Percentiles rank a stretch among this genome's conserved stretches.
Evolutionary conservation across 1,140 invertebrate genomes (phyloP).

Genomic region (Zaprionus nigranus): DNA sequence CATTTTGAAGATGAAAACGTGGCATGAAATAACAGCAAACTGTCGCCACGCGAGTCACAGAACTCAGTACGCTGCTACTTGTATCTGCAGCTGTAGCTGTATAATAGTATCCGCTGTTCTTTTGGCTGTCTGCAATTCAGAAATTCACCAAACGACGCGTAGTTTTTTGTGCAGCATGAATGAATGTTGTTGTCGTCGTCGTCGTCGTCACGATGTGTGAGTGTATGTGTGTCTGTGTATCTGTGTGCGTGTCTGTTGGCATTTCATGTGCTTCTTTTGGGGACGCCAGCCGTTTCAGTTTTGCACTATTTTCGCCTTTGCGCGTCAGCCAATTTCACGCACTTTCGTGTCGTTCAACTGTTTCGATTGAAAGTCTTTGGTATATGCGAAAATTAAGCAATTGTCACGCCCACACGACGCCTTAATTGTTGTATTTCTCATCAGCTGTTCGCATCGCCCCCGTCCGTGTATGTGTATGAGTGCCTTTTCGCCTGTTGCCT

Average conservation of each 20-base stretch:
- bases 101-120: constrained; percentile 47
- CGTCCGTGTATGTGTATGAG: constrained; percentile 23
- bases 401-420: constrained; percentile 36
- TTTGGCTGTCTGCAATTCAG: constrained; percentile 59
- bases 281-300: constrained; percentile 66
- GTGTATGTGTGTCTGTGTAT: constrained; percentile 26
- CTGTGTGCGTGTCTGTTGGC: constrained; percentile 48
- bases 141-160: constrained; percentile 50
- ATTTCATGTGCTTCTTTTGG: constrained; percentile 51
- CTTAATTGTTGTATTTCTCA: constrained; percentile 53
- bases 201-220: constrained; percentile 54
- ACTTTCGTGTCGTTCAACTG: constrained; percentile 46
- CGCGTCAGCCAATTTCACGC: constrained; percentile 48
- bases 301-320: constrained; percentile 64
- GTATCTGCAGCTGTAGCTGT: constrained; percentile 1
- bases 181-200: constrained; percentile 59
- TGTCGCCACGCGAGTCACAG: neutral
- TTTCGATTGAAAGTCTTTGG: constrained; percentile 60
- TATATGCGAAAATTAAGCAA: constrained; percentile 49
- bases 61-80: neutral
- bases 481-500: constrained; percentile 33
- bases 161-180: constrained; percentile 68
- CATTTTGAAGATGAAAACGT: neutral
- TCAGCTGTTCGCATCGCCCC: constrained; percentile 55
- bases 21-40: constrained; percentile 17